These are phyloP conservation scores for Embiotoca jacksoni DNA, from an alignment of 2,113 vertebrate genomes.

Conservation along the genomic window DNA sequence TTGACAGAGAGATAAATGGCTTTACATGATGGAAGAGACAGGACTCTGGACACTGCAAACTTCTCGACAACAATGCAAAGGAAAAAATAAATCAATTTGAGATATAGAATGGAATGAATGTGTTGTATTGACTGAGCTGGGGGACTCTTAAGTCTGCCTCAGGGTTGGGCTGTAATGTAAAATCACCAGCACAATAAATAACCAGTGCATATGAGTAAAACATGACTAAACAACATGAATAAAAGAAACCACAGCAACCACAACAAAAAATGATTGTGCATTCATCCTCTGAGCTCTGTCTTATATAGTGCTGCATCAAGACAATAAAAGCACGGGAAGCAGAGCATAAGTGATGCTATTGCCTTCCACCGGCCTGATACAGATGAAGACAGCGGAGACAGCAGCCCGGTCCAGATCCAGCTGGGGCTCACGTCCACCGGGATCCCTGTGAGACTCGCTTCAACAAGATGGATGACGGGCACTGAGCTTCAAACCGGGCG, in stretches of 20 bases:
- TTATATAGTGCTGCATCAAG: slow-evolving; percentile 11
- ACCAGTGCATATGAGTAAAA: neutral
- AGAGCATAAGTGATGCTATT: slow-evolving; percentile 18
- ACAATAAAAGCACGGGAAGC: slow-evolving; percentile 31
- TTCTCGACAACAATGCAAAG: slow-evolving; percentile 43
- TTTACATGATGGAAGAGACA: slow-evolving; percentile 62
- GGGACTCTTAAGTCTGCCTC: slow-evolving; percentile 7
- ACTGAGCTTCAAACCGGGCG: slow-evolving; percentile 70
- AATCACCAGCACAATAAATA: slow-evolving; percentile 15
- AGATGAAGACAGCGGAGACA: slow-evolving; percentile 58
- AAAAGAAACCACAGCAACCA: neutral
- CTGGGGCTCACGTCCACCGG: slow-evolving; percentile 63
- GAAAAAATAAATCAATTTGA: slow-evolving; percentile 63
- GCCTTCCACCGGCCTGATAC: slow-evolving; percentile 47
- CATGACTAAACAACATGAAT: neutral
- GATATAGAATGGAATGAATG: slow-evolving; percentile 65
- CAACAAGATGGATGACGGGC: slow-evolving; percentile 82
- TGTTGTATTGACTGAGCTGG: slow-evolving; percentile 48
- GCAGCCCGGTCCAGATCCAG: slow-evolving; percentile 56
- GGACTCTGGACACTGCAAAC: slow-evolving; percentile 54
- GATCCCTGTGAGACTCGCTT: slow-evolving; percentile 73
- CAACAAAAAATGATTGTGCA: neutral
- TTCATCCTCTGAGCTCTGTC: neutral
- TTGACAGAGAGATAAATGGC: slow-evolving; percentile 71
- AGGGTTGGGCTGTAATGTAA: slow-evolving; percentile 12